A percentile compares a stretch with the other conserved stretches of the same genome.
phyloP scores from a whole-genome alignment of 2,888 invertebrate species.

The Drosophila austrosaltans region DNA sequence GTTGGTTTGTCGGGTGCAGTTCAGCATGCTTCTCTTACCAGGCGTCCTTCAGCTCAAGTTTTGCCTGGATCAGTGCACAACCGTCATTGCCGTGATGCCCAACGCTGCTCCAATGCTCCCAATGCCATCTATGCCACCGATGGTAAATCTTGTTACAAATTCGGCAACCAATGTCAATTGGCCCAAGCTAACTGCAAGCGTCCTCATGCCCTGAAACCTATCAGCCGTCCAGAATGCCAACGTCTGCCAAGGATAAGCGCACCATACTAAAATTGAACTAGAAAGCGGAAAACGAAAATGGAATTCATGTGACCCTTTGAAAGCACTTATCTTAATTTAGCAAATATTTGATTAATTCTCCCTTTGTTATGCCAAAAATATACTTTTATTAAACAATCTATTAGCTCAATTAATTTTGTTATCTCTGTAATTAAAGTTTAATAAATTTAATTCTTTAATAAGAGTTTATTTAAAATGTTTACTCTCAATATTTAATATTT shows the following conservation, averaged over 20 bases:
- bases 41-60: background rate
- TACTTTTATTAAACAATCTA: background rate
- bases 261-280: background rate
- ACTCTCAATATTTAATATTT: too few species aligned
- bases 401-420: background rate
- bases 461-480: too few species aligned
- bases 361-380: background rate
- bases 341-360: background rate
- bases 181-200: conserved; percentile 7
- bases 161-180: conserved; percentile 4
- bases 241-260: background rate
- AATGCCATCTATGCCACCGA: conserved; percentile 4
- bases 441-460: too few species aligned
- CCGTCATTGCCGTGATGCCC: conserved; percentile 3
- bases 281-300: background rate
- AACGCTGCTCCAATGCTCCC: background rate
- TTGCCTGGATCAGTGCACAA: background rate
- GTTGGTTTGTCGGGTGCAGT: background rate
- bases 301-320: background rate
- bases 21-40: background rate
- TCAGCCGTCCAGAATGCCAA: background rate
- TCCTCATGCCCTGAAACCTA: background rate
- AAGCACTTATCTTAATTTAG: background rate
- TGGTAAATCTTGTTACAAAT: conserved; percentile 2
- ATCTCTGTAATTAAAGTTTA: too few species aligned